phyloP scores from a whole-genome alignment of 1,140 invertebrate genomes.

The Periplaneta americana region DNA sequence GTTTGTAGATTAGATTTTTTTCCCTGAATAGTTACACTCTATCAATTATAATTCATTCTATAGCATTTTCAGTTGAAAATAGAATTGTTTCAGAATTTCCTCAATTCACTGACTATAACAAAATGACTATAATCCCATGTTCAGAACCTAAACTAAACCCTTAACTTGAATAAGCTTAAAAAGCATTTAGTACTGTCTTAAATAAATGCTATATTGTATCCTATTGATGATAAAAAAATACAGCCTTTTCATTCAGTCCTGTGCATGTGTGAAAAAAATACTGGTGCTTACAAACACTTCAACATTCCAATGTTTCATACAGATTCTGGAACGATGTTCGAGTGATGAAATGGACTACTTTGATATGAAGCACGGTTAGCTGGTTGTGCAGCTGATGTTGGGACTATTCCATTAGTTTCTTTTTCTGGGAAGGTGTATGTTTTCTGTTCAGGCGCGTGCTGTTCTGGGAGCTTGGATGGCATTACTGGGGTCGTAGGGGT shows the following conservation, averaged over 20 bases:
- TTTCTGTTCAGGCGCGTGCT: not conserved
- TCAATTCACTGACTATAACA: no score
- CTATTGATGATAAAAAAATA: not conserved
- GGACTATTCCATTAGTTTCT: not conserved
- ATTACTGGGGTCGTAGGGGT: slow-evolving; percentile 44
- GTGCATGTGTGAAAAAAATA: not conserved
- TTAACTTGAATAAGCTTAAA: no score
- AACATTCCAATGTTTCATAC: slow-evolving; percentile 37
- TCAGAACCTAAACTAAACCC: no score
- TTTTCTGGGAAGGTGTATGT: not conserved
- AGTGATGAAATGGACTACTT: slow-evolving; percentile 56
- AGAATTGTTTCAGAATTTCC: no score
- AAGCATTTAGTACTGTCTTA: no score
- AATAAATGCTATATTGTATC: no score
- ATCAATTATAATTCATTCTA: no score
- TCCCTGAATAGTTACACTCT: no score
- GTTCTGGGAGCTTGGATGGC: slow-evolving; percentile 32
- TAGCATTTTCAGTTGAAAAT: no score
- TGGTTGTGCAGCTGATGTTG: not conserved
- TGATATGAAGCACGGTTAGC: slow-evolving; percentile 41
- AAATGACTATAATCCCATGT: no score
- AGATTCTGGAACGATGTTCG: slow-evolving; percentile 54
- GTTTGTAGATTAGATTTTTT: no score
- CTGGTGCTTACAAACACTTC: not conserved
- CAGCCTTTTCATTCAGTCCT: not conserved